Evolutionary conservation across 2,888 invertebrate species (phyloP).

Genomic region (Drosophila vallismaia): DNA sequence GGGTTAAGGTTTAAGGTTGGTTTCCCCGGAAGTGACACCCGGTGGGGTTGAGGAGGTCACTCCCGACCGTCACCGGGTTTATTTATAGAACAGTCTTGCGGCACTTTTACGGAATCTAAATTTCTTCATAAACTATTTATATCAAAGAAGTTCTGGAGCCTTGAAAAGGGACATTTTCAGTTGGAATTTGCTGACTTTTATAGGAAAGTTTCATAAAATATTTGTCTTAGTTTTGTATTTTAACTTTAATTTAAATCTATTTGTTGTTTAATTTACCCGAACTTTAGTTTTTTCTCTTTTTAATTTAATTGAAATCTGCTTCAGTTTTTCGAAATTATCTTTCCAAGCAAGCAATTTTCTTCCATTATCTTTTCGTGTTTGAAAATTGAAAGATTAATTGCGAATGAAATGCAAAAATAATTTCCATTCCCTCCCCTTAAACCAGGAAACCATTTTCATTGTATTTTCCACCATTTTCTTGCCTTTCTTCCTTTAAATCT

Average conservation of each 20-base stretch:
- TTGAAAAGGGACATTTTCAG: slow-evolving; percentile 3
- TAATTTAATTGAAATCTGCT: slow-evolving; percentile 1
- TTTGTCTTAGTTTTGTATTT: neutral
- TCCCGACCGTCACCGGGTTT: slow-evolving; percentile 1
- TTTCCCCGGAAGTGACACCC: neutral
- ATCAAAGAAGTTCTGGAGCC: slow-evolving; percentile 15
- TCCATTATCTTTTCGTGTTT: slow-evolving; percentile 28
- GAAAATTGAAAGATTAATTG: slow-evolving; percentile 44
- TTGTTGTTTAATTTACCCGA: neutral
- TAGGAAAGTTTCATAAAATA: neutral
- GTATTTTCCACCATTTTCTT: slow-evolving; percentile 17
- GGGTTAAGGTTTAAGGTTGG: no score
- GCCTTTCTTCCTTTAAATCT: slow-evolving; percentile 31
- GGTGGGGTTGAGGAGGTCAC: neutral
- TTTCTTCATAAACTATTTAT: slow-evolving; percentile 42
- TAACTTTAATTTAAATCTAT: no score
- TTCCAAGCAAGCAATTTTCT: slow-evolving; percentile 26
- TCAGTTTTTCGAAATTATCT: slow-evolving; percentile 3
- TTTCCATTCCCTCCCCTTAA: slow-evolving; percentile 14
- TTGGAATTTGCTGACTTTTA: neutral
- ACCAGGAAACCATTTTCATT: slow-evolving; percentile 31
- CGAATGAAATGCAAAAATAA: slow-evolving; percentile 40
- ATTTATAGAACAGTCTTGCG: slow-evolving; percentile 32
- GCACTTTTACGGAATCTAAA: slow-evolving; percentile 36
- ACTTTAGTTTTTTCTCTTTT: neutral